Percentiles rank a stretch among this genome's conserved stretches.
Conservation (phyloP, 1,140 invertebrate species). For the Cryptotermes secundus region DNA sequence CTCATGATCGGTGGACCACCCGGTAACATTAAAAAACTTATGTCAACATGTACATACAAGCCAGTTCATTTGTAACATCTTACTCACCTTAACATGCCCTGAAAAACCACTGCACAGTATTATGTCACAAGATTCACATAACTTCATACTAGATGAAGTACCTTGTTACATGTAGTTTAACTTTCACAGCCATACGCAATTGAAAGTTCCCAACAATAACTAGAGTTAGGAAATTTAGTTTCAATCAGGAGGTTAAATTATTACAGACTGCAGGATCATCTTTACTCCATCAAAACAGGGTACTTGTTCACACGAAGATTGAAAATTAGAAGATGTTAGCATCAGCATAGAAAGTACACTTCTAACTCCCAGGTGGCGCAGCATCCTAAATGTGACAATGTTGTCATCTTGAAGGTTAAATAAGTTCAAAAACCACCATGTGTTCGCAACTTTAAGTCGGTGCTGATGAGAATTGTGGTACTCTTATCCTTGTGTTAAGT, state of each 20-base stretch:
- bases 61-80: not conserved
- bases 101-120: no score
- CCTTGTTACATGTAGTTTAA: not conserved
- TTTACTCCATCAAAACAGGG: not conserved
- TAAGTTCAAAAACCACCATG: not conserved
- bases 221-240: not conserved
- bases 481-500: not conserved
- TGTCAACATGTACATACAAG: not conserved
- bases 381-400: not conserved
- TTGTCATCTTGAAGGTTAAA: not conserved
- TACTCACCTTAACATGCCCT: no score
- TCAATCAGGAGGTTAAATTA: not conserved
- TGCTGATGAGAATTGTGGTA: not conserved
- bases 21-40: not conserved
- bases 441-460: not conserved
- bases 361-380: not conserved
- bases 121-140: not conserved
- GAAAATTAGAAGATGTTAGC: not conserved
- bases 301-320: not conserved
- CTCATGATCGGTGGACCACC: not conserved
- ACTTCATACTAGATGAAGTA: not conserved
- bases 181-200: not conserved
- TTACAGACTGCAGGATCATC: not conserved
- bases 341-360: not conserved
- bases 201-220: constrained; percentile 1